These are phyloP conservation scores for Microctonus aethiopoides DNA, from an alignment of 2,888 invertebrate genomes.

Conservation along the genomic window DNA sequence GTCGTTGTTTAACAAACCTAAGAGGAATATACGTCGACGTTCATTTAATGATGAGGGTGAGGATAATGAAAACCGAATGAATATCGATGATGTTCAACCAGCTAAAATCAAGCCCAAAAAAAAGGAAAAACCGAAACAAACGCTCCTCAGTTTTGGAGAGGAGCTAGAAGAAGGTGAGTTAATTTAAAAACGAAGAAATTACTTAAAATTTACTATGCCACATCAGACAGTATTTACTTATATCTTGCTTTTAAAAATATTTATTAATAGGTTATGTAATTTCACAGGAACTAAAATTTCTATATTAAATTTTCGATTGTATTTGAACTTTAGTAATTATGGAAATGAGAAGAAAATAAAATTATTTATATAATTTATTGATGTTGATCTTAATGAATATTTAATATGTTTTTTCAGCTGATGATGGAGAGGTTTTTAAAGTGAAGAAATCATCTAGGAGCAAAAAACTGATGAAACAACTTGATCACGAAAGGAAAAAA, in stretches of 20 bases:
- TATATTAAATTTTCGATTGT: no score
- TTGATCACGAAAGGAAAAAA: slow-evolving; percentile 81
- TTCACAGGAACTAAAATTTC: neutral
- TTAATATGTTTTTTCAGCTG: slow-evolving; percentile 69
- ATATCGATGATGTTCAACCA: slow-evolving; percentile 65
- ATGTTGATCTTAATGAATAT: neutral
- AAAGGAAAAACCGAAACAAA: slow-evolving; percentile 70
- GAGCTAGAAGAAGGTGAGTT: slow-evolving; percentile 64
- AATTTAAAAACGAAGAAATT: neutral
- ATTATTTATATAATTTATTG: neutral
- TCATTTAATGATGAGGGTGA: slow-evolving; percentile 77
- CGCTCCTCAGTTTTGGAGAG: slow-evolving; percentile 85
- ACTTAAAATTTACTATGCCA: no score
- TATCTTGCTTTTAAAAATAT: no score
- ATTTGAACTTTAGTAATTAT: slow-evolving; percentile 9
- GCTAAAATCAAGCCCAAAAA: slow-evolving; percentile 69
- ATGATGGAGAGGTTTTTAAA: slow-evolving; percentile 90
- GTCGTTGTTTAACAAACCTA: slow-evolving; percentile 90
- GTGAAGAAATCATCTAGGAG: slow-evolving; percentile 96
- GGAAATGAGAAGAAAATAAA: neutral
- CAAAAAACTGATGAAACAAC: slow-evolving; percentile 85
- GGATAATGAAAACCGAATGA: slow-evolving; percentile 74
- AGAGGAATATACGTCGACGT: slow-evolving; percentile 83
- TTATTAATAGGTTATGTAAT: neutral
- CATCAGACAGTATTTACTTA: no score